Evolutionary conservation across 2,888 invertebrate genomes (phyloP).

Genomic region (Diaphora mendica): DNA sequence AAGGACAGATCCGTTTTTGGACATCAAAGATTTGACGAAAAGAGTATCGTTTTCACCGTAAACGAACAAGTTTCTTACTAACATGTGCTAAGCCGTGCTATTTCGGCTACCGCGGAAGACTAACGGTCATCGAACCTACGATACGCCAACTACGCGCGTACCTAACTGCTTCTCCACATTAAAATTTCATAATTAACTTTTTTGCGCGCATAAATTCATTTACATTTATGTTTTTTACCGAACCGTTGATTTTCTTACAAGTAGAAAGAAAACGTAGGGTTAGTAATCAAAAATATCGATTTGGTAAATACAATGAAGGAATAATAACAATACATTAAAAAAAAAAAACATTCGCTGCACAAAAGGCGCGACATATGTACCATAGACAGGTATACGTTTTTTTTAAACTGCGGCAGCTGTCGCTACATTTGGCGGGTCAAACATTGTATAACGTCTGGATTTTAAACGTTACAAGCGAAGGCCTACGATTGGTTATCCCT

Average conservation of each 20-base stretch:
- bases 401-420: slow-evolving; percentile 30
- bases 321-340: background rate
- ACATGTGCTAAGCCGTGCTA: slow-evolving; percentile 58
- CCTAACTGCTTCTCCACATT: slow-evolving; percentile 56
- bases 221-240: background rate
- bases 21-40: background rate
- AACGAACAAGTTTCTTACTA: slow-evolving; percentile 40
- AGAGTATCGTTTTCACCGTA: slow-evolving; percentile 38
- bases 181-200: slow-evolving; percentile 54
- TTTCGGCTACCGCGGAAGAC: slow-evolving; percentile 72
- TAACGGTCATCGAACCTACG: slow-evolving; percentile 66
- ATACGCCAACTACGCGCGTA: slow-evolving; percentile 52
- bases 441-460: slow-evolving; percentile 40
- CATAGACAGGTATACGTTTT: slow-evolving; percentile 1
- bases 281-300: background rate
- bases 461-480: slow-evolving; percentile 71
- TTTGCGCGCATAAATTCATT: slow-evolving; percentile 41
- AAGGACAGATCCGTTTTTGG: background rate
- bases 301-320: background rate
- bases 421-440: slow-evolving; percentile 35
- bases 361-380: background rate
- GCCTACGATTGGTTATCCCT: slow-evolving; percentile 75
- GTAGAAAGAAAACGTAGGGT: background rate
- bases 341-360: background rate
- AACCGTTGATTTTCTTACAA: background rate